phyloP scores from a whole-genome alignment of 2,113 vertebrate genomes.

The Siphamia tubifer region DNA sequence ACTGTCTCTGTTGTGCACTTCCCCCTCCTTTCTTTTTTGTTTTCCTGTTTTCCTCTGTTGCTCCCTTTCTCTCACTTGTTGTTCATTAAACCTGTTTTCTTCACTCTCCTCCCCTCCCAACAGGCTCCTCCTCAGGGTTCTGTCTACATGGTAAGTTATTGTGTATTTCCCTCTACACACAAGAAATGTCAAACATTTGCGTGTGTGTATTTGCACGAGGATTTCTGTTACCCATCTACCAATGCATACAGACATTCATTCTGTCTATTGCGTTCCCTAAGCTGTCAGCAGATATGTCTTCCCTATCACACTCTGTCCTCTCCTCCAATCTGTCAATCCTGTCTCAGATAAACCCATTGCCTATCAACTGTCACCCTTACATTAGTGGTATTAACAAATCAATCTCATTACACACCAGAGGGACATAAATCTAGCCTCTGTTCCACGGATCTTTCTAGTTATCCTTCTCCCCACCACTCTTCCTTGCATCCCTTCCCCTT shows the following conservation, averaged over 20 bases:
- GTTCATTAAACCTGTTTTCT: conserved; percentile 64
- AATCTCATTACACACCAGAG: conserved; percentile 59
- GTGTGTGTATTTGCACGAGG: conserved; percentile 14
- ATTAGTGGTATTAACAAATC: conserved; percentile 76
- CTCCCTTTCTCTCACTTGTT: conserved; percentile 43
- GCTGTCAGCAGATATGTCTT: conserved; percentile 58
- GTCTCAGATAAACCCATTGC: conserved; percentile 44
- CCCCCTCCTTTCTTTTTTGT: conserved; percentile 10
- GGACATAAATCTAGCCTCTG: conserved; percentile 56
- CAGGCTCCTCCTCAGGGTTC: conserved; percentile 71
- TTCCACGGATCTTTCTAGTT: conserved; percentile 19
- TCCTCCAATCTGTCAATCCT: conserved; percentile 39
- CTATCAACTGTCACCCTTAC: conserved; percentile 54
- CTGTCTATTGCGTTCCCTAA: conserved; percentile 19
- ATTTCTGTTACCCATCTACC: conserved; percentile 15
- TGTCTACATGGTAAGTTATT: conserved; percentile 83
- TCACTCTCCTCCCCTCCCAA: conserved; percentile 32
- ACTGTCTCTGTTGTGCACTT: conserved; percentile 11
- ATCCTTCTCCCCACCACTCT: conserved; percentile 29
- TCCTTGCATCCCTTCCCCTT: conserved; percentile 8
- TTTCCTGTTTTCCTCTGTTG: conserved; percentile 14
- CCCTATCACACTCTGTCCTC: conserved; percentile 28
- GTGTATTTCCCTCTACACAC: conserved; percentile 1
- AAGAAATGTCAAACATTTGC: neutral
- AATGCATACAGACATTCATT: conserved; percentile 24